A percentile compares a stretch with the other conserved stretches of the same genome.
These are phyloP conservation scores for Petrocephalus schoutedeni DNA, from an alignment of 2,797 vertebrate species.

Conservation along the genomic window DNA sequence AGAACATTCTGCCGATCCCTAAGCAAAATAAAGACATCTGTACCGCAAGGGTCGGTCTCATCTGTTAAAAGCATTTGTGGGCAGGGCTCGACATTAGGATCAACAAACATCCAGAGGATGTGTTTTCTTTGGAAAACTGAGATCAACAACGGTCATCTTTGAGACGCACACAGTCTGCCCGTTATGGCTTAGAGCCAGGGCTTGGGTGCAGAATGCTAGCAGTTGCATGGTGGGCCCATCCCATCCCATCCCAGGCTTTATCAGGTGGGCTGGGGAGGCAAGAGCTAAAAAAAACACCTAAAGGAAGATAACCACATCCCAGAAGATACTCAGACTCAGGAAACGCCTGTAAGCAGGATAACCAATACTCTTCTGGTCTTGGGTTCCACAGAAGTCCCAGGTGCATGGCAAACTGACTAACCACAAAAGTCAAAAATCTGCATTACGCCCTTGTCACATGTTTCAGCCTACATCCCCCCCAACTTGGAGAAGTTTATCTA, in stretches of 20 bases:
- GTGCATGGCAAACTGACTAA: neutral
- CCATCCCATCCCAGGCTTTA: neutral
- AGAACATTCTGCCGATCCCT: neutral
- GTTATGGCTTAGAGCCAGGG: neutral
- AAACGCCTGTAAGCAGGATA: neutral
- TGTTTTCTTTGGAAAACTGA: constrained; percentile 33
- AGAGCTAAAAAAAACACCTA: neutral
- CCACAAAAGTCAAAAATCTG: neutral
- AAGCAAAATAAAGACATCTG: constrained; percentile 34
- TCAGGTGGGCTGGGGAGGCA: neutral
- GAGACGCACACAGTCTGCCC: neutral
- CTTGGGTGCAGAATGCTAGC: neutral
- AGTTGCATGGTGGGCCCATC: neutral
- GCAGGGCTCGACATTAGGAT: constrained; percentile 25
- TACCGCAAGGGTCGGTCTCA: constrained; percentile 20
- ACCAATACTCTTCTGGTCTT: neutral
- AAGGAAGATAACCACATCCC: neutral
- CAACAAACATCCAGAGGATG: constrained; percentile 34
- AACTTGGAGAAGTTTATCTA: neutral
- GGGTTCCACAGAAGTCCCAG: neutral
- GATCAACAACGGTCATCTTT: constrained; percentile 30
- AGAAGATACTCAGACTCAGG: neutral
- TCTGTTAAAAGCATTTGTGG: constrained; percentile 27
- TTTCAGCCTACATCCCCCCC: neutral
- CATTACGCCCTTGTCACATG: neutral